Conservation (phyloP, 2,797 vertebrate genomes). For the Forpus xanthops region DNA sequence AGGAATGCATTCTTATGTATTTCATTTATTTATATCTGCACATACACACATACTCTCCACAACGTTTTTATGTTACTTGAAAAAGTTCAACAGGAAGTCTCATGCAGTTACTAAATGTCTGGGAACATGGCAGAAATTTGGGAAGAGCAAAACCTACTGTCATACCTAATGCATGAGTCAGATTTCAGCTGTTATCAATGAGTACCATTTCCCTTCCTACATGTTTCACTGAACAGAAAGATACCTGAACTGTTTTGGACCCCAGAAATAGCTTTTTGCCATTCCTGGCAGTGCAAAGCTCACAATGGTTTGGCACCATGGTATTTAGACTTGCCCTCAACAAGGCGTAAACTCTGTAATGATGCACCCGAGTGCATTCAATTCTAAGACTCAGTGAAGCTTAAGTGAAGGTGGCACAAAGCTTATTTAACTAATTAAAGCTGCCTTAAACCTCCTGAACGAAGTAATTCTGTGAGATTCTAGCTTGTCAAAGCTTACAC, state of each 20-base stretch:
- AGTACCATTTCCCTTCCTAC: background rate
- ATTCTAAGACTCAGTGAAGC: background rate
- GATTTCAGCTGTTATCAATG: background rate
- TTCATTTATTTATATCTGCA: background rate
- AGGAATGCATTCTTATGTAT: accelerated
- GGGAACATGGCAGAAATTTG: background rate
- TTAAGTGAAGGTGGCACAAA: background rate
- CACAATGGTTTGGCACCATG: accelerated
- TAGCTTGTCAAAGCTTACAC: background rate
- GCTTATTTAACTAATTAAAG: background rate
- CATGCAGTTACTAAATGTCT: background rate
- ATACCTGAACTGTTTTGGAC: background rate
- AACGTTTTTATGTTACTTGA: background rate
- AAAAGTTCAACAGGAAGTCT: background rate
- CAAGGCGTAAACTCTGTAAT: background rate
- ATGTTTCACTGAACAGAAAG: background rate
- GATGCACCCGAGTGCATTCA: background rate
- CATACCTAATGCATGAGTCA: background rate
- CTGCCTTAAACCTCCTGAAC: background rate
- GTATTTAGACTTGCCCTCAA: background rate
- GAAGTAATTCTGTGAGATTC: background rate
- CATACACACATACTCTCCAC: background rate
- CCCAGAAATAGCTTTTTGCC: background rate
- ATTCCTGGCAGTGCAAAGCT: background rate
- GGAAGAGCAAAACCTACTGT: background rate